These are phyloP conservation scores for Aulostomus chinensis DNA, from an alignment of 2,797 vertebrate species.

Conservation along the genomic window DNA sequence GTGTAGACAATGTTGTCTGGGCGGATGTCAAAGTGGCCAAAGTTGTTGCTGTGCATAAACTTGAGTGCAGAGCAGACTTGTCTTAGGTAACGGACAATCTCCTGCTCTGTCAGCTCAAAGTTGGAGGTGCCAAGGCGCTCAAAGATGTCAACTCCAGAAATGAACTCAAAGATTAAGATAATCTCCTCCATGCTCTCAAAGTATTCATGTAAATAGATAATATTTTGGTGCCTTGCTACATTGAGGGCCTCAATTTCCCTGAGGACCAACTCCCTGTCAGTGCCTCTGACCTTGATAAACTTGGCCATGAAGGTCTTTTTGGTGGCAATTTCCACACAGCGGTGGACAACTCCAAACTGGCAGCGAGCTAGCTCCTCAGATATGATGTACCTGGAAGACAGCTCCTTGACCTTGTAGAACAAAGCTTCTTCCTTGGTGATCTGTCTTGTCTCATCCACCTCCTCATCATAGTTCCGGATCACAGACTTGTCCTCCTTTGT, in stretches of 20 bases:
- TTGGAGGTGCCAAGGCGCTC: constrained; percentile 91
- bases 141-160: constrained; percentile 97
- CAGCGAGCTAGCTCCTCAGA: constrained; percentile 95
- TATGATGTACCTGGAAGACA: constrained; percentile 92
- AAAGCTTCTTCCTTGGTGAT: constrained; percentile 86
- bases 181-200: constrained; percentile 99
- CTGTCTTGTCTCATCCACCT: constrained; percentile 93
- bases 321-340: constrained; percentile 90
- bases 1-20: constrained; percentile 97
- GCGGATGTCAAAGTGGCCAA: constrained; percentile 94
- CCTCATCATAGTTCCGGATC: constrained; percentile 95
- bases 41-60: constrained; percentile 90
- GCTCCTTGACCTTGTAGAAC: constrained; percentile 90
- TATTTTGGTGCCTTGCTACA: constrained; percentile 88
- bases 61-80: constrained; percentile 92
- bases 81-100: constrained; percentile 91
- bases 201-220: constrained; percentile 93
- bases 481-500: constrained; percentile 96
- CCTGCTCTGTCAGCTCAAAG: constrained; percentile 95
- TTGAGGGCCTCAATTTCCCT: constrained; percentile 98
- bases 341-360: constrained; percentile 94
- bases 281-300: constrained; percentile 97
- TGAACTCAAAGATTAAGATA: constrained; percentile 96
- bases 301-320: constrained; percentile 98
- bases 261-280: constrained; percentile 94